Conservation (phyloP, 2,113 vertebrate species). For the Psammodynastes pulverulentus region DNA sequence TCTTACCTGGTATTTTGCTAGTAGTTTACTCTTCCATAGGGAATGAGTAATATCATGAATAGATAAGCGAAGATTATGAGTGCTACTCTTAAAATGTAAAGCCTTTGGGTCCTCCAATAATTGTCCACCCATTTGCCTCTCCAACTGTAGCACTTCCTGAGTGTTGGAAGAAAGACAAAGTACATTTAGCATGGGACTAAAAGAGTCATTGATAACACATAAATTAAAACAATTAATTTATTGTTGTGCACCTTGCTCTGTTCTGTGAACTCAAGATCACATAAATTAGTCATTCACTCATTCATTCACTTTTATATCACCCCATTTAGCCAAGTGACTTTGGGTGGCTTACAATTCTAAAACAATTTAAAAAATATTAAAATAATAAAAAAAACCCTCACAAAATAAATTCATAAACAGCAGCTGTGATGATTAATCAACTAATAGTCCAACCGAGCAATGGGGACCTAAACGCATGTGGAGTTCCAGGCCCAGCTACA, state of each 20-base stretch:
- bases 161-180: constrained; percentile 34
- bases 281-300: background rate
- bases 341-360: background rate
- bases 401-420: background rate
- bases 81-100: constrained; percentile 92
- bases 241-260: background rate
- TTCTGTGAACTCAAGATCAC: background rate
- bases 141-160: constrained; percentile 91
- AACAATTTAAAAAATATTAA: background rate
- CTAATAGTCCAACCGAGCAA: background rate
- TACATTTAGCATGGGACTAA: background rate
- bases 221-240: no score
- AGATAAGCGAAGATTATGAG: constrained; percentile 90
- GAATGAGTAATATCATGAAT: constrained; percentile 88
- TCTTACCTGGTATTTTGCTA: constrained; percentile 92
- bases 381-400: background rate
- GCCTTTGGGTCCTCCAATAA: constrained; percentile 92
- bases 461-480: background rate
- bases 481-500: background rate
- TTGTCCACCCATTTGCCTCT: constrained; percentile 91
- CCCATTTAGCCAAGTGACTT: background rate
- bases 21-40: constrained; percentile 92
- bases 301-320: background rate
- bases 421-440: background rate
- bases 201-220: background rate